These are phyloP conservation scores for Drosophila repleta DNA, from an alignment of 1,140 invertebrate genomes.

Conservation along the genomic window DNA sequence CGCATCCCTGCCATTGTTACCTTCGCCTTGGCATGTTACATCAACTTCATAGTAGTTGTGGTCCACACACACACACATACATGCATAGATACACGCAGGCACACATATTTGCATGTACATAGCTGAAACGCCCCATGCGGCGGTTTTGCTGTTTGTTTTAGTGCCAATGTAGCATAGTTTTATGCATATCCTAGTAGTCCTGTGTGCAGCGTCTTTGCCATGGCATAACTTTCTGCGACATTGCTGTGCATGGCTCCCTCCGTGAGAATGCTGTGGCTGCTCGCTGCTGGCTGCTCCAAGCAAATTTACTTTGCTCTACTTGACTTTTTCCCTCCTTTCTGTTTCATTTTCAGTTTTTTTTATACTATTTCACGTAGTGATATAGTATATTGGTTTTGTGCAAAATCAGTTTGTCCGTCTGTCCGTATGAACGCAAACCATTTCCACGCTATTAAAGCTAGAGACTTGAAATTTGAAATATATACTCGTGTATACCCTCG, in stretches of 20 bases:
- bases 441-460: no score
- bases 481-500: no score
- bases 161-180: conserved; percentile 81
- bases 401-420: no score
- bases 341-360: conserved; percentile 10
- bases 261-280: conserved; percentile 61
- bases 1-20: conserved; percentile 57
- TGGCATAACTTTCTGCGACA: conserved; percentile 60
- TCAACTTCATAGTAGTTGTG: conserved; percentile 57
- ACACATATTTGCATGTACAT: conserved; percentile 14
- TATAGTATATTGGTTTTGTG: no score
- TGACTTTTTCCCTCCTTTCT: conserved; percentile 22
- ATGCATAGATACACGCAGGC: conserved; percentile 17
- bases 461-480: no score
- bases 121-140: conserved; percentile 36
- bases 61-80: conserved; percentile 50
- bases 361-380: no score
- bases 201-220: conserved; percentile 70
- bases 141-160: conserved; percentile 76
- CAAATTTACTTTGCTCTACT: conserved; percentile 56
- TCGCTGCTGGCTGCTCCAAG: conserved; percentile 31
- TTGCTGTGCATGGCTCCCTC: conserved; percentile 26
- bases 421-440: no score
- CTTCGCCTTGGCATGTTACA: conserved; percentile 65
- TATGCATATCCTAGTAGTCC: conserved; percentile 76